Conservation (phyloP, 2,888 invertebrate species). For the Caenorhabditis sp. region DNA sequence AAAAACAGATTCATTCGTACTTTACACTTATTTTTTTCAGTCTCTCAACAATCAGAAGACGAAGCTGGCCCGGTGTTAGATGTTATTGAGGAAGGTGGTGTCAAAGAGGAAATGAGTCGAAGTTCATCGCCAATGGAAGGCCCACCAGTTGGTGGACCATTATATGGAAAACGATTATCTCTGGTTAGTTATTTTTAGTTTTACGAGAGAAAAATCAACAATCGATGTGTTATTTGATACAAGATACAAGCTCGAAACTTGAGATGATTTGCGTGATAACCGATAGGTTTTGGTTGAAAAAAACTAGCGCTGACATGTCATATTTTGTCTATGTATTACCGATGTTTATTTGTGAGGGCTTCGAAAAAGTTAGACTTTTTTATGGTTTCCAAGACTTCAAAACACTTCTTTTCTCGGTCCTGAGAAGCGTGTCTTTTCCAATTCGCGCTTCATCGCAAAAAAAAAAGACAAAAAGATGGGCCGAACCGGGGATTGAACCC, state of each 20-base stretch:
- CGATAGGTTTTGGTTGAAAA: not conserved
- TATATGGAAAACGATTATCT: slow-evolving; percentile 55
- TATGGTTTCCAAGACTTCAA: too few relatives aligned
- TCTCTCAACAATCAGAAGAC: slow-evolving; percentile 51
- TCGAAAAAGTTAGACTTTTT: too few relatives aligned
- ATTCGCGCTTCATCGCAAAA: too few relatives aligned
- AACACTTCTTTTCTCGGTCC: too few relatives aligned
- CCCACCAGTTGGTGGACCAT: slow-evolving; percentile 50
- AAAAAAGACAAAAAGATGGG: slow-evolving; percentile 24
- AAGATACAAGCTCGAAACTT: not conserved
- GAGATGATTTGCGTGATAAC: not conserved
- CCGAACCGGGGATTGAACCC: slow-evolving; percentile 67
- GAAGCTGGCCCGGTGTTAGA: slow-evolving; percentile 44
- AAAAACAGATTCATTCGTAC: too few relatives aligned
- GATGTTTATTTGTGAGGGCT: too few relatives aligned
- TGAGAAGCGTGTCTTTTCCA: too few relatives aligned
- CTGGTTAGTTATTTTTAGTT: slow-evolving; percentile 34
- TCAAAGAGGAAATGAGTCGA: slow-evolving; percentile 37
- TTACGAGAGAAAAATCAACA: not conserved
- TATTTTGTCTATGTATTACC: too few relatives aligned
- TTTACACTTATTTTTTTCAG: slow-evolving; percentile 15
- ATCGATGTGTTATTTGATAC: slow-evolving; percentile 1
- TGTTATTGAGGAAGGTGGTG: slow-evolving; percentile 50
- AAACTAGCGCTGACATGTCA: too few relatives aligned
- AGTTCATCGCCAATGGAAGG: slow-evolving; percentile 53